Conservation (phyloP, 1,140 invertebrate genomes). For the Chlorops oryzae region DNA sequence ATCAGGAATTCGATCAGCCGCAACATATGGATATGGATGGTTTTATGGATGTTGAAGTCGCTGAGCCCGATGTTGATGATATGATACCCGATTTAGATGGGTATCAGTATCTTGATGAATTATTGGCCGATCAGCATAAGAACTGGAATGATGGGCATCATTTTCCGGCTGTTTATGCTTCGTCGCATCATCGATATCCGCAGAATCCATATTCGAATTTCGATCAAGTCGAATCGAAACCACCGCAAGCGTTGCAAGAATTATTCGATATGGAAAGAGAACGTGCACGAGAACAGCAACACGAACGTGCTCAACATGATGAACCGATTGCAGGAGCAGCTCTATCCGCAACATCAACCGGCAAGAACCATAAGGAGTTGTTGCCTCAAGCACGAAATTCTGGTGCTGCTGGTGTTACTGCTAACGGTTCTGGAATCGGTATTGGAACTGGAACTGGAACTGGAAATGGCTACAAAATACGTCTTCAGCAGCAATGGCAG, state of each 20-base stretch:
- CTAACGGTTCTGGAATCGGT: conserved; percentile 11
- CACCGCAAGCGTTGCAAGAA: conserved; percentile 31
- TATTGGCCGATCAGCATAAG: conserved; percentile 16
- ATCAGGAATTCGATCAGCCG: conserved; percentile 19
- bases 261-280: conserved; percentile 22
- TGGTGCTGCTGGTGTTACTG: conserved; percentile 14
- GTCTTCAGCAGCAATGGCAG: conserved; percentile 39
- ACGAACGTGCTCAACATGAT: background rate
- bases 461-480: conserved; percentile 24
- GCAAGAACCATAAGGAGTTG: background rate
- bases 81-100: conserved; percentile 34
- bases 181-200: background rate
- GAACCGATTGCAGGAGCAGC: conserved; percentile 8
- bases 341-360: conserved; percentile 17
- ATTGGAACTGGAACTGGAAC: background rate
- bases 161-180: background rate
- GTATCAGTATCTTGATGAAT: conserved; percentile 34
- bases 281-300: background rate
- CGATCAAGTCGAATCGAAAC: conserved; percentile 28
- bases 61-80: conserved; percentile 31
- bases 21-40: conserved; percentile 37
- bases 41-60: conserved; percentile 34
- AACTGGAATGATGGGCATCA: background rate
- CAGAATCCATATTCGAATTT: conserved; percentile 27
- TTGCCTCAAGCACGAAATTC: background rate